These are phyloP conservation scores for Molossus molossus DNA, from an alignment of 2,797 vertebrate species.

Conservation along the genomic window DNA sequence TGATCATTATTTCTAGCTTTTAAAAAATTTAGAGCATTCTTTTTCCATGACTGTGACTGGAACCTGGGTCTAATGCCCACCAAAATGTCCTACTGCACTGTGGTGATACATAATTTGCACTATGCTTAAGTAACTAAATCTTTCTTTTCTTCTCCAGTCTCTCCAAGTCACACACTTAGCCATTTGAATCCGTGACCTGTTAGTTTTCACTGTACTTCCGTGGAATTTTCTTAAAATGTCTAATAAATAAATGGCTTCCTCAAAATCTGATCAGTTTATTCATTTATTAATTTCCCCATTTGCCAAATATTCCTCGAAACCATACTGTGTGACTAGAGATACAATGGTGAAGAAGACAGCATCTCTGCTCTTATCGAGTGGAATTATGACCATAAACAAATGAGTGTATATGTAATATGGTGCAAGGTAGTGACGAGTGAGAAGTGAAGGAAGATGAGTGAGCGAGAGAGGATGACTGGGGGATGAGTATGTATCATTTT, in stretches of 20 bases:
- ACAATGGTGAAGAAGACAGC: not conserved
- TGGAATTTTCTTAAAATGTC: not conserved
- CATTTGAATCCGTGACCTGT: not conserved
- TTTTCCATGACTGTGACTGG: not conserved
- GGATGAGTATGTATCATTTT: not conserved
- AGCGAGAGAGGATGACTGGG: not conserved
- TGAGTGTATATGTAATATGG: not conserved
- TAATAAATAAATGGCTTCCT: not conserved
- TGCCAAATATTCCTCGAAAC: not conserved
- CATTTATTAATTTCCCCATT: not conserved
- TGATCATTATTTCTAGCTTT: not conserved
- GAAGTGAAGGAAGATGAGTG: not conserved
- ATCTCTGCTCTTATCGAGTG: not conserved
- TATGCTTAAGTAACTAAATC: not conserved
- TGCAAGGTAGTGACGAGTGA: not conserved
- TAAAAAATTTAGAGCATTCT: not conserved
- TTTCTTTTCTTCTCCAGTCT: not conserved
- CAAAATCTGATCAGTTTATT: not conserved
- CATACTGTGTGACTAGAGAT: not conserved
- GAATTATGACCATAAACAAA: not conserved
- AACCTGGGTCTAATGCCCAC: not conserved
- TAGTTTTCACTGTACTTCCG: not conserved
- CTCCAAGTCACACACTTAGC: not conserved
- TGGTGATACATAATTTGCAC: not conserved
- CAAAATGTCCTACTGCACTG: not conserved